These are phyloP conservation scores for Scaptomyza reducta DNA, from an alignment of 2,888 invertebrate genomes.

Conservation along the genomic window DNA sequence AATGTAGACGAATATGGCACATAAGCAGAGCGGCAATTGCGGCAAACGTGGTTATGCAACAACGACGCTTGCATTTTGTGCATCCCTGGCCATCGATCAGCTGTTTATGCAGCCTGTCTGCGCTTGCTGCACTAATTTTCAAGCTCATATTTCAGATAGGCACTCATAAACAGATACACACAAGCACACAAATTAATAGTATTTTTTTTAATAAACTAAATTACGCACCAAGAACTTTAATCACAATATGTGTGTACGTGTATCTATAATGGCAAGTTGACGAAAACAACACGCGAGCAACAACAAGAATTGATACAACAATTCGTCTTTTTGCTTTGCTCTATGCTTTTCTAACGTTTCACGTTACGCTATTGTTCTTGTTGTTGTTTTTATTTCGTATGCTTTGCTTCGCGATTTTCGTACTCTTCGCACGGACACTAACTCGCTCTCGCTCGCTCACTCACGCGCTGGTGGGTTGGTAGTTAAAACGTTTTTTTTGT, in stretches of 20 bases:
- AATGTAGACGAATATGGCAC: not conserved
- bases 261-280: constrained; percentile 34
- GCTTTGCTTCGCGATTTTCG: constrained; percentile 67
- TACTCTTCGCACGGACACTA: constrained; percentile 53
- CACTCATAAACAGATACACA: constrained; percentile 15
- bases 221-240: constrained; percentile 57
- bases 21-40: not conserved
- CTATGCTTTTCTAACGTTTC: constrained; percentile 58
- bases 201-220: constrained; percentile 20
- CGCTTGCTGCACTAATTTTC: constrained; percentile 27
- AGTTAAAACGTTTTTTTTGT: constrained; percentile 61
- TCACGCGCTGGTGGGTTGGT: constrained; percentile 58
- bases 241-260: constrained; percentile 43
- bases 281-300: constrained; percentile 51
- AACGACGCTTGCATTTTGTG: constrained; percentile 45
- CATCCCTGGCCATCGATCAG: constrained; percentile 53
- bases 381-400: constrained; percentile 68
- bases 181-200: not conserved
- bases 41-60: constrained; percentile 50
- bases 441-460: constrained; percentile 61
- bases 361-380: constrained; percentile 49
- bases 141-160: constrained; percentile 53
- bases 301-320: constrained; percentile 62
- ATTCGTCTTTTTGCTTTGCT: constrained; percentile 49
- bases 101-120: constrained; percentile 53